Base-by-base conservation (phyloP, 2,797 vertebrate species). In the Myotis daubentonii region DNA sequence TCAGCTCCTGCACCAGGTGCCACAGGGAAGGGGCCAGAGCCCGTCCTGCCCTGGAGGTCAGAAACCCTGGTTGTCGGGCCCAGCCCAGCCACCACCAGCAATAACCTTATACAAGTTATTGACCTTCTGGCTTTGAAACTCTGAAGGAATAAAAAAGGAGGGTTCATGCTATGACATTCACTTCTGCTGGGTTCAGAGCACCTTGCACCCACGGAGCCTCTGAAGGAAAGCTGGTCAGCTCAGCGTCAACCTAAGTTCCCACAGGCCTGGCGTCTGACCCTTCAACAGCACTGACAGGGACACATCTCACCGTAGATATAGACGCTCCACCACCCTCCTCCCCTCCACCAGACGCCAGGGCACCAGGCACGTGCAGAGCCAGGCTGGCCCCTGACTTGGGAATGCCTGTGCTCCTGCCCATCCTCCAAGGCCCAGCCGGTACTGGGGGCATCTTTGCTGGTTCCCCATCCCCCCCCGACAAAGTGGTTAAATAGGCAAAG, bases 101-200 rank as follows among this genome's bases (percentile, higher is more conserved):
- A 13, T 9, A 23, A 70, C 53, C 55, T 49, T 57, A 57, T 49
- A 3, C 47, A n/a, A 6, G 36, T 74, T 19, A 25, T 51, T 87
- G 57, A 23, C 57, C 53, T 70, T 70, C 70, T 89, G 44, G 19
- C 66, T 80, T 76, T 30, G 13, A 33, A 68, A 71, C n/a, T 79
- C 79, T 53, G 17, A 47, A 83, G 49, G 60, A 87, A 20, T n/a
- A 86, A 79, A 88, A 88, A 74, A 17, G 49, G 28, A 47, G 13
- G n/a, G 30, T 28, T 76, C 66, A 11, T 57, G 49, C 30, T 22
- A 47, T 44, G 82, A 66, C 13, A 33, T 36, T 62, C 9, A 25
- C 66, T 75, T 81, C 55, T 91, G 23, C 92, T 44, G 44, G 65
- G 75, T 53, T 88, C 91, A 81, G 91, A 76, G 87, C n/a, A 57